Evolutionary conservation across 1,140 invertebrate genomes (phyloP).

Genomic region (Macrobrachium rosenbergii): DNA sequence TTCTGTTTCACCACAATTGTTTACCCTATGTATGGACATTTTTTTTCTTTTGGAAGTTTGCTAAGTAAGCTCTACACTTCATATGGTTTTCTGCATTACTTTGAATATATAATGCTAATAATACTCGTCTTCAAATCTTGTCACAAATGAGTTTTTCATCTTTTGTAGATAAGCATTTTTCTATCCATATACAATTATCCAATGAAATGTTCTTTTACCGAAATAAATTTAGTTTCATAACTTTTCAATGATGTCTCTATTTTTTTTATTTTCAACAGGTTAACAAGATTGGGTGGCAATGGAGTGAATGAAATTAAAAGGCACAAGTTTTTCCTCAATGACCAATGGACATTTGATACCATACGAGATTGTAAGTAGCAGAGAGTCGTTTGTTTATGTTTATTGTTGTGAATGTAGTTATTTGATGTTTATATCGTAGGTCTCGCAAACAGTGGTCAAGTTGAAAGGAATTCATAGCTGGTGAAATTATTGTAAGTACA

Average conservation of each 20-base stretch:
- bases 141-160: no score
- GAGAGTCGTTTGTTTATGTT: not conserved
- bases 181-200: not conserved
- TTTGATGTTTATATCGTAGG: conserved; percentile 33
- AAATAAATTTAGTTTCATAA: no score
- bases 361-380: conserved; percentile 82
- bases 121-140: no score
- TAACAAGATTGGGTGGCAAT: conserved; percentile 86
- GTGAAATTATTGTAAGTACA: no score
- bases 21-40: no score
- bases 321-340: conserved; percentile 96
- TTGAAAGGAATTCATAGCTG: no score
- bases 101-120: no score
- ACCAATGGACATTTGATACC: conserved; percentile 98
- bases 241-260: not conserved
- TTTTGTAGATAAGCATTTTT: no score
- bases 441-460: not conserved
- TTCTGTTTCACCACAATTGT: no score
- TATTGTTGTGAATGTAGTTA: conserved; percentile 28
- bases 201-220: not conserved
- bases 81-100: no score
- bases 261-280: conserved; percentile 50
- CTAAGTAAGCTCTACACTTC: no score
- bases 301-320: conserved; percentile 95
- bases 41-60: no score